Evolutionary conservation across 37 sponge, comb jelly and placozoan species (phyloP).

Genomic region (Axinella damicornis): DNA sequence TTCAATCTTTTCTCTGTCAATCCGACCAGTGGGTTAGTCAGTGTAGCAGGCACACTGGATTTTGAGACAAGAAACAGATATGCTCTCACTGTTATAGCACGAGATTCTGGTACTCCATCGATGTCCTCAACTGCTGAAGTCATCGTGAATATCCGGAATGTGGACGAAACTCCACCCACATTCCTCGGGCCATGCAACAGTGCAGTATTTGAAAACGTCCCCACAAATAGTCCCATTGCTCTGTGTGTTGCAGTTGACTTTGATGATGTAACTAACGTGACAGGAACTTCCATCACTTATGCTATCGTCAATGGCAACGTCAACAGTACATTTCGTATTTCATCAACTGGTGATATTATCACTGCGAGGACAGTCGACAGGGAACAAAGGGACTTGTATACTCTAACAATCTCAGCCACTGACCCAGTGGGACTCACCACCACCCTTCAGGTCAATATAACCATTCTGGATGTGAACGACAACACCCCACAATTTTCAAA

Average conservation of each 20-base stretch:
- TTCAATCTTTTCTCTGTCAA: conserved; percentile 25
- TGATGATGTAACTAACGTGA: conserved; percentile 23
- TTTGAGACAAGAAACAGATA: conserved; percentile 46
- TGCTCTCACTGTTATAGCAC: conserved; percentile 43
- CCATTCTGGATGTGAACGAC: conserved; percentile 77
- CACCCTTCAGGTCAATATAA: conserved; percentile 8
- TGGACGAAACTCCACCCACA: conserved; percentile 58
- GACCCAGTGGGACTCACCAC: conserved; percentile 43
- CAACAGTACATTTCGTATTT: conserved; percentile 36
- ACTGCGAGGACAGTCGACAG: conserved; percentile 30
- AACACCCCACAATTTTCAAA: conserved; percentile 49
- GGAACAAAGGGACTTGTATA: conserved; percentile 34
- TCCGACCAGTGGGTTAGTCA: conserved; percentile 6
- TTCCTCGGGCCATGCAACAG: conserved; percentile 37
- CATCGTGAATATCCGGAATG: conserved; percentile 55
- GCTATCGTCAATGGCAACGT: conserved; percentile 53
- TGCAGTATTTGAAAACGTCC: background rate
- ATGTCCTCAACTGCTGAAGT: conserved; percentile 15
- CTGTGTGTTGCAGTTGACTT: conserved; percentile 39
- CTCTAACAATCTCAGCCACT: conserved; percentile 51
- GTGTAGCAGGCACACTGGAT: conserved; percentile 37
- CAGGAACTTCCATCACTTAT: conserved; percentile 35
- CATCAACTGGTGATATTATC: conserved; percentile 31
- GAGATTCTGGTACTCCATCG: conserved; percentile 24
- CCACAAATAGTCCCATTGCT: background rate